Evolutionary conservation across 2,797 vertebrate genomes (phyloP).

Genomic region (Rhinogobio ventralis): DNA sequence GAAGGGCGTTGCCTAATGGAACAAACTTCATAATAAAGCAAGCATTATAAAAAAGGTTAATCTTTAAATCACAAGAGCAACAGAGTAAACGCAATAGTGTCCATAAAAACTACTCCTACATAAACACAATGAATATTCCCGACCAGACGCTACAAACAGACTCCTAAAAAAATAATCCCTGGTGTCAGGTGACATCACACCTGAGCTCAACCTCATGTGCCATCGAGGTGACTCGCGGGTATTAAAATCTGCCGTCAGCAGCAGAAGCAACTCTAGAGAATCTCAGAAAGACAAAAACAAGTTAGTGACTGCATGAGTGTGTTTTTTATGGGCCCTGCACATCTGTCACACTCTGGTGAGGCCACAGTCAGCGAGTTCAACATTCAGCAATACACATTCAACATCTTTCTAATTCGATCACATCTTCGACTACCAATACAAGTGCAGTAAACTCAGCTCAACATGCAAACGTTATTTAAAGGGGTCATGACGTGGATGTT

Average conservation of each 20-base stretch:
- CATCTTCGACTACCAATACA: not conserved
- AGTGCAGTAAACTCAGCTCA: not conserved
- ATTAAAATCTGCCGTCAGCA: not conserved
- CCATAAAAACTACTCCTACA: not conserved
- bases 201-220: not conserved
- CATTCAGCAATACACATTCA: conserved; percentile 12
- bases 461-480: not conserved
- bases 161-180: conserved; percentile 26
- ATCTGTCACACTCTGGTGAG: conserved; percentile 8
- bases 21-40: not conserved
- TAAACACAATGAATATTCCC: not conserved
- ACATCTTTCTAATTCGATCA: not conserved
- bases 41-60: not conserved
- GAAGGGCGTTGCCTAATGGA: too few species aligned
- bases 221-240: not conserved
- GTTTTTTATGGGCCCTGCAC: not conserved
- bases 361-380: not conserved
- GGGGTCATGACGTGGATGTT: not conserved
- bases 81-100: not conserved
- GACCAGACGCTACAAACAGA: not conserved
- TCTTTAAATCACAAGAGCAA: conserved; percentile 3
- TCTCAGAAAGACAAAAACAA: conserved; percentile 24
- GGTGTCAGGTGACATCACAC: conserved; percentile 16
- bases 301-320: not conserved
- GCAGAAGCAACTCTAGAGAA: conserved; percentile 14